phyloP scores from a whole-genome alignment of 2,113 vertebrate genomes.

The Picathartes gymnocephalus region DNA sequence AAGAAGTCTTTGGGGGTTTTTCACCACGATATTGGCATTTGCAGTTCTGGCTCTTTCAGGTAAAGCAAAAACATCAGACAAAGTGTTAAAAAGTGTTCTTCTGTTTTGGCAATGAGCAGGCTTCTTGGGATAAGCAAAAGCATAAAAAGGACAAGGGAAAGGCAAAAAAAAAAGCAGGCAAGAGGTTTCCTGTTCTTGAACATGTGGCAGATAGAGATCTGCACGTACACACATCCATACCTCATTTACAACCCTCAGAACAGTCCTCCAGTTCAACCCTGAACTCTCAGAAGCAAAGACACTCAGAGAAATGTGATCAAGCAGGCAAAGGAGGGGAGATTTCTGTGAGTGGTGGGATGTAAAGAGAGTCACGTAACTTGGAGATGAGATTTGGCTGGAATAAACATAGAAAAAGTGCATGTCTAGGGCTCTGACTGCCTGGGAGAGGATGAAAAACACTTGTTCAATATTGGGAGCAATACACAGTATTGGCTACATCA shows the following conservation, averaged over 20 bases:
- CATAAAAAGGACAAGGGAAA: neutral
- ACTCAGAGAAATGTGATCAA: neutral
- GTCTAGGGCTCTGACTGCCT: neutral
- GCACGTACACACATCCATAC: neutral
- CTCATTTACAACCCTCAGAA: slow-evolving; percentile 23
- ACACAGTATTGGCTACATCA: neutral
- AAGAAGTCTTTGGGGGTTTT: neutral
- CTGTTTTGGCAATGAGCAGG: neutral
- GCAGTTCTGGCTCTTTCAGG: neutral
- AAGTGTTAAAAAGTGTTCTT: neutral
- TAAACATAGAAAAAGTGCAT: neutral
- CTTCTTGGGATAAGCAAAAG: slow-evolving; percentile 6
- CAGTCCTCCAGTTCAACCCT: neutral
- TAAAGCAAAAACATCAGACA: slow-evolving; percentile 29
- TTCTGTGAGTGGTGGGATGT: neutral
- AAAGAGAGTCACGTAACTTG: neutral
- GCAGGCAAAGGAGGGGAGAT: neutral
- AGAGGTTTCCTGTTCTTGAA: neutral
- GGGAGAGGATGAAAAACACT: neutral
- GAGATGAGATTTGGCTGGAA: neutral
- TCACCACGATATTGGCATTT: neutral
- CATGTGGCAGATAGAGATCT: slow-evolving; percentile 23
- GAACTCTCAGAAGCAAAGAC: neutral
- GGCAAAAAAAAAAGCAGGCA: neutral
- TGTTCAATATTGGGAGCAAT: neutral